phyloP scores from a whole-genome alignment of 2,888 invertebrate genomes.

The Tortricodes alternella region DNA sequence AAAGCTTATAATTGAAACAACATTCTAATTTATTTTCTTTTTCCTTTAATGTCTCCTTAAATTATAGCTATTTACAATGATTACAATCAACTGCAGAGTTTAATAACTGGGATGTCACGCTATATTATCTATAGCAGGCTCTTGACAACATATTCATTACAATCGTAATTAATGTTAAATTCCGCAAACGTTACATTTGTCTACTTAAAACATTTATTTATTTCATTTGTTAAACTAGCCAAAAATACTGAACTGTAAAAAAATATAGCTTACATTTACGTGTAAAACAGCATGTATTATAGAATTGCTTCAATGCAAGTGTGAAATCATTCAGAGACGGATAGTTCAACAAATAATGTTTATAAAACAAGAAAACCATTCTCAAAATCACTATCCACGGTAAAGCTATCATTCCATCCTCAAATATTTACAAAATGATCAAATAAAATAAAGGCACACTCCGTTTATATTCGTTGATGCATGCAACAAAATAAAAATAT shows the following conservation, averaged over 20 bases:
- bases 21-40: conserved; percentile 12
- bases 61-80: conserved; percentile 33
- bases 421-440: conserved; percentile 30
- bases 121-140: conserved; percentile 1
- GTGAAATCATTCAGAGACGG: not conserved
- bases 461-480: conserved; percentile 30
- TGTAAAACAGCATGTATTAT: not conserved
- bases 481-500: conserved; percentile 18
- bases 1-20: conserved; percentile 11
- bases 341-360: not conserved
- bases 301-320: conserved; percentile 1
- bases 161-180: not conserved
- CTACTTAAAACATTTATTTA: conserved; percentile 1
- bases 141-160: not conserved
- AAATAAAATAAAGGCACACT: conserved; percentile 20
- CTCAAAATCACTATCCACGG: conserved; percentile 4
- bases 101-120: conserved; percentile 6
- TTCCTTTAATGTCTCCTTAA: conserved; percentile 31
- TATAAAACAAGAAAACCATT: conserved; percentile 17
- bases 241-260: conserved; percentile 29
- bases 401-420: conserved; percentile 8
- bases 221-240: not conserved
- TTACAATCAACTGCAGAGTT: conserved; percentile 13
- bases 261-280: conserved; percentile 12
- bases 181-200: conserved; percentile 1